Percentiles rank a stretch among this genome's conserved stretches.
Conservation (phyloP, 2,888 invertebrate species). For the Meghimatium bilineatum region DNA sequence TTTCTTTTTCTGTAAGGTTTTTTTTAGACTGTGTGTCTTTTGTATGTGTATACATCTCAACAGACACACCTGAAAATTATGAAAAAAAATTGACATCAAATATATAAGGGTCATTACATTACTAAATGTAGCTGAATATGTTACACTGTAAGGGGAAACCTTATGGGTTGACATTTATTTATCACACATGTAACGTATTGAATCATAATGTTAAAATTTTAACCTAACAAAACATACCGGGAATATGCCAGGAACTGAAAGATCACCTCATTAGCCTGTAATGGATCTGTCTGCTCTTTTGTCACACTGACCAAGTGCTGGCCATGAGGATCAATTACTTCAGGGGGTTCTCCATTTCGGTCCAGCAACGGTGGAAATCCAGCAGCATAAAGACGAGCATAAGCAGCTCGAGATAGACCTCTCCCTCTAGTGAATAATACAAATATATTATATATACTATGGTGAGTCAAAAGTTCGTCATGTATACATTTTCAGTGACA, state of each 20-base stretch:
- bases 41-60: no score
- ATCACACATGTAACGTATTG: no score
- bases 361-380: slow-evolving; percentile 76
- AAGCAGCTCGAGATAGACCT: slow-evolving; percentile 75
- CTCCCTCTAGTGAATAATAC: slow-evolving; percentile 60
- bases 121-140: no score
- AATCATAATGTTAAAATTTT: no score
- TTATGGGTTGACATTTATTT: no score
- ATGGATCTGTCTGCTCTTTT: slow-evolving; percentile 75
- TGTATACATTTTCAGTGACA: no score
- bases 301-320: slow-evolving; percentile 64
- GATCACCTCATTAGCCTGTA: slow-evolving; percentile 78
- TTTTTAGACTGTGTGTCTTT: no score
- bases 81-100: no score
- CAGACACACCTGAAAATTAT: no score
- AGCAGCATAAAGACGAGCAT: slow-evolving; percentile 75
- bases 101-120: no score
- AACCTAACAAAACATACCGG: slow-evolving; percentile 67
- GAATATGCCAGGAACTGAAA: slow-evolving; percentile 79
- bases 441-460: background rate
- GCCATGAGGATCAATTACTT: slow-evolving; percentile 75
- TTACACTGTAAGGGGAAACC: no score
- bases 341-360: slow-evolving; percentile 76
- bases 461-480: background rate
- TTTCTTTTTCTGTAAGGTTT: no score